Evolutionary conservation across 2,888 invertebrate genomes (phyloP), one percentile per base, ranked within the genome.

Genomic region (Polymixis flavicincta): DNA sequence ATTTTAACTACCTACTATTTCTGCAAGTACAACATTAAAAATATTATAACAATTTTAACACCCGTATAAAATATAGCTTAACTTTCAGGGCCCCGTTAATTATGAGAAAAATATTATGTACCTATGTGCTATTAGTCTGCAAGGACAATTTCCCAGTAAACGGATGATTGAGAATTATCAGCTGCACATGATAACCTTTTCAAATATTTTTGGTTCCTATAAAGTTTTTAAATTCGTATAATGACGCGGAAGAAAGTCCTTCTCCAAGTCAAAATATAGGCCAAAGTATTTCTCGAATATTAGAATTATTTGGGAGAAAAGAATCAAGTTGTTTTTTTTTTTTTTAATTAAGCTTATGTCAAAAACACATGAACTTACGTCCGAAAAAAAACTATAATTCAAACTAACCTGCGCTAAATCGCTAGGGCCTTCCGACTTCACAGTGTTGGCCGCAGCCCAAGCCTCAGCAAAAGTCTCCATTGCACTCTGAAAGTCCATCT

Each of bases 381-480:
- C 60, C 42, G 32, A 42, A 73, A 80, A 80, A 37, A 84, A 65
- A 70, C 67, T 32, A 57, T 66, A 71, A 75, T 79, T 75, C 79
- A 82, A 85, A 93, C 96, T 97, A 92, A 98, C 98, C 97, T 98
- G 98, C 83, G 97, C 97, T 87, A 97, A 96, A 90, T 98, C 97
- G 85, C 95, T 95, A 32, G 96, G 95, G 54, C 94, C 96, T 86
- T 97, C 97, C 85, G 97, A 96, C 94, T 98, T 98, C 91, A 98
- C 98, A 37, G 95, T 95, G 83, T 96, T 96, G 94, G 99, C 99
- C 88, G 99, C 99, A 90, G 99, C 99, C 99, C 99, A 99, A 89
- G 99, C 99, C 97, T 99, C 99, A 88, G 99, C 99, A 95, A 99
- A 99, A 89, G 99, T 99, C 97, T 99, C 99, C 99, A 99, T 99